These are phyloP conservation scores for Drosophila meridionalis DNA, from an alignment of 2,888 invertebrate genomes.

Conservation along the genomic window DNA sequence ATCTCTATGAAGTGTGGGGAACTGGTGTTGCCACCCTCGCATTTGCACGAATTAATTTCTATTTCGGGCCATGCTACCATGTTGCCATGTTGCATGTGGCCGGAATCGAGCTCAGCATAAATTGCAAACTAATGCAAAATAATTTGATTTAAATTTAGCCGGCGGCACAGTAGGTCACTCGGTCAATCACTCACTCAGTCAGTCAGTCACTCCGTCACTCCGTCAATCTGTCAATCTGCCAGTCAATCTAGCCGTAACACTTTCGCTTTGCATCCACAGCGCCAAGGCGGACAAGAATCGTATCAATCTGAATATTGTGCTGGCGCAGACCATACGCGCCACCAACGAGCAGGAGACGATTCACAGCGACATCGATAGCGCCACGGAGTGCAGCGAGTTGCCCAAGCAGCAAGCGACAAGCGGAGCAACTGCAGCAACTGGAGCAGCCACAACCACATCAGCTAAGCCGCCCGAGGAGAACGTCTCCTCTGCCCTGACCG, in stretches of 20 bases:
- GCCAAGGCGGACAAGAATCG: constrained; percentile 85
- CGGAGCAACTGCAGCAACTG: not conserved
- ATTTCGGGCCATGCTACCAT: constrained; percentile 43
- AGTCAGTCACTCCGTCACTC: constrained; percentile 1
- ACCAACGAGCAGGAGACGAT: constrained; percentile 72
- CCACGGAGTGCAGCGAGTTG: constrained; percentile 58
- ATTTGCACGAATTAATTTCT: constrained; percentile 74
- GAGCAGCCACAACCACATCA: not conserved
- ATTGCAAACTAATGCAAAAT: constrained; percentile 72
- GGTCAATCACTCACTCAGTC: constrained; percentile 27
- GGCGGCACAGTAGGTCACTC: constrained; percentile 56
- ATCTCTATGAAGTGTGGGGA: not conserved
- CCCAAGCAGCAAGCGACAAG: constrained; percentile 19
- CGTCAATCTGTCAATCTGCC: constrained; percentile 24
- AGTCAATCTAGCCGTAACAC: constrained; percentile 16
- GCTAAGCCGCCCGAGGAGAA: not conserved
- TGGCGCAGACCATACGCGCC: constrained; percentile 86
- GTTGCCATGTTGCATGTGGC: constrained; percentile 57
- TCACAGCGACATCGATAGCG: constrained; percentile 74
- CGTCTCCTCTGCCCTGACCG: constrained; percentile 65
- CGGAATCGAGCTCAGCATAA: constrained; percentile 60
- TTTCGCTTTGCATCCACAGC: constrained; percentile 37
- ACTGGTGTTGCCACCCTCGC: constrained; percentile 39
- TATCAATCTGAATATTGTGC: constrained; percentile 87
- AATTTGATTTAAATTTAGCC: constrained; percentile 76